Percentiles rank a stretch among this genome's conserved stretches.
Evolutionary conservation across 2,888 invertebrate species (phyloP).

Genomic region (Lapara coniferarum): DNA sequence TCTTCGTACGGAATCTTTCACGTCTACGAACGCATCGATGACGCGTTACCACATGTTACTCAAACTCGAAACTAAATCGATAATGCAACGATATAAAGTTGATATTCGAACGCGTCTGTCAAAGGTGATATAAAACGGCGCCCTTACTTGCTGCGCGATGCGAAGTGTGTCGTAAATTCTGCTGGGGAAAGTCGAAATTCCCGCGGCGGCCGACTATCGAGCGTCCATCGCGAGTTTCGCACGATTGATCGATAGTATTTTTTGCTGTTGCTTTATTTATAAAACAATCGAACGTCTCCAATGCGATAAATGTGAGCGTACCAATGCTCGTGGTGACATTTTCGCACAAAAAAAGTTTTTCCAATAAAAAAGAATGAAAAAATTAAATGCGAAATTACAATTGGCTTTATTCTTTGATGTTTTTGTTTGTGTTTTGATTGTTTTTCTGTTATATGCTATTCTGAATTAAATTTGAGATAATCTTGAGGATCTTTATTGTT

Average conservation of each 20-base stretch:
- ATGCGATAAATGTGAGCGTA: slow-evolving; percentile 73
- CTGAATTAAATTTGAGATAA: slow-evolving; percentile 14
- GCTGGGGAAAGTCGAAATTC: slow-evolving; percentile 44
- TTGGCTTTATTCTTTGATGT: slow-evolving; percentile 27
- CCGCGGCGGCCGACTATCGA: slow-evolving; percentile 57
- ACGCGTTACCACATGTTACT: slow-evolving; percentile 51
- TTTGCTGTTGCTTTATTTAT: slow-evolving; percentile 81
- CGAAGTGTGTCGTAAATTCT: slow-evolving; percentile 44
- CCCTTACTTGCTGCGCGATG: slow-evolving; percentile 46
- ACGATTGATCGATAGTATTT: slow-evolving; percentile 84
- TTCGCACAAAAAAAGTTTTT: slow-evolving; percentile 47
- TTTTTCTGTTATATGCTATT: slow-evolving; percentile 11
- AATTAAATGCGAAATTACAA: slow-evolving; percentile 29
- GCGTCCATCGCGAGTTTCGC: slow-evolving; percentile 77
- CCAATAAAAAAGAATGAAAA: slow-evolving; percentile 32
- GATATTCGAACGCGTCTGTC: slow-evolving; percentile 40
- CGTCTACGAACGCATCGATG: slow-evolving; percentile 74
- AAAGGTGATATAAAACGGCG: slow-evolving; percentile 35
- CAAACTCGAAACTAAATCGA: slow-evolving; percentile 47
- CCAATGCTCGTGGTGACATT: slow-evolving; percentile 59
- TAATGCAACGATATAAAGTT: slow-evolving; percentile 43
- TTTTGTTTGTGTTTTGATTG: slow-evolving; percentile 21
- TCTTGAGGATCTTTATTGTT: neutral
- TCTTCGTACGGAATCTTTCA: slow-evolving; percentile 78
- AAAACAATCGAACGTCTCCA: slow-evolving; percentile 80